Base-by-base conservation (phyloP, 2,113 vertebrate genomes). In the Corvus moneduloides region DNA sequence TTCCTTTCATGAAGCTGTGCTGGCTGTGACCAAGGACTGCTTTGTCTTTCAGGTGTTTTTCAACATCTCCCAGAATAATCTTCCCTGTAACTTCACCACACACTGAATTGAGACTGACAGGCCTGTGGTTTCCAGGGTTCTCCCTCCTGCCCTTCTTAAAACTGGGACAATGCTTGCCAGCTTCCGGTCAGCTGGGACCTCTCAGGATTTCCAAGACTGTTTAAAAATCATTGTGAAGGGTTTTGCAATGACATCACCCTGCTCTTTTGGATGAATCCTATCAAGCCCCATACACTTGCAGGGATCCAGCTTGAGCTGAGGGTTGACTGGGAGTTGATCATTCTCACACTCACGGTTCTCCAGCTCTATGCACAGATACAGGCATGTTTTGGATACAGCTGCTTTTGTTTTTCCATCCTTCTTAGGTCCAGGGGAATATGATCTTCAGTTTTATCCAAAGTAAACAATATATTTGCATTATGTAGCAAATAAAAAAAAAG, bases 321-420 rank as follows among this genome's bases (percentile, higher is more conserved):
- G 44, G 17, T 43, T 0, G 0, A 35, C 7, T 43, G 14, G 17
- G 9, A 44, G 23, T 37, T 22, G 17, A 61, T 44, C 3, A 27
- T 77, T 52, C 46, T 37, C 14, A 67, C 32, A 59, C 21, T 44
- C 37, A 51, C 7, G 22, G 21, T 68, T 12, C 27, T 77, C 14
- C 37, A 44, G 18, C 18, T 49, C 32, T 66, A 13, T 6, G 16
- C 27, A 26, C 7, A 87, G 61, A 55, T 2, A 49, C 0, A 2
- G 17, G 6, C 23, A 56, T 5, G 7, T 32, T 48, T 75, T 28
- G 17, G 30, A 22, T 46, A 73, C 16, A 83, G 23, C 11, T 28
- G 16, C 24, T 43, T 80, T 43, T 37, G 48, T 35, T 84, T 58
- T 86, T n/a, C 4, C 3, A n/a, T 46, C 19, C 16, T 73, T 54